Evolutionary conservation across 2,888 invertebrate genomes (phyloP), one percentile per base, ranked within the genome.

Genomic region (Epirrita christyi): DNA sequence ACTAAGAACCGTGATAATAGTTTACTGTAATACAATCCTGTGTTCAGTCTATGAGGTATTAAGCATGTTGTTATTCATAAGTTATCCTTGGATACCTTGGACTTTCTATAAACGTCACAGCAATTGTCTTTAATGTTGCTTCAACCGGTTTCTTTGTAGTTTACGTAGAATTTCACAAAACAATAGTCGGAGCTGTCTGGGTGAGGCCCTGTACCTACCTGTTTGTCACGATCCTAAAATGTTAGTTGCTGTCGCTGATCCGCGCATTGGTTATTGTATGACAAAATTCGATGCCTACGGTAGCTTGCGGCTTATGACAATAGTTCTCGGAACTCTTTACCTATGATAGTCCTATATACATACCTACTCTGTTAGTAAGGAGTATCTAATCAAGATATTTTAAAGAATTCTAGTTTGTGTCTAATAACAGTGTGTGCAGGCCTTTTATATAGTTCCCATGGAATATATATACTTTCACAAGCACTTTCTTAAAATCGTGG

Each of bases 21-120:
- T 3, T 4, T 21, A 21, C 21, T n/a, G n/a, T n/a, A n/a, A n/a
- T n/a, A 21, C 21, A 21, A 21, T 21, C 21, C 48, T 43, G 49
- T 36, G 10, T 21, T 32, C 34, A 56, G 41, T 40, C 40, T 45
- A n/a, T n/a, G n/a, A 43, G 21, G 32, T 27, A 32, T 40, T 27
- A 49, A n/a, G 37, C 49, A 49, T 55, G 56, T 62, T 68, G 61
- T 75, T 67, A 64, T 67, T n/a, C 69, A 65, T 72, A 76, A n/a
- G n/a, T n/a, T n/a, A 73, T 74, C 71, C 68, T 71, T 71, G 68
- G 67, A 64, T 64, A 71, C 70, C 68, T 71, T 72, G 71, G 69
- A 63, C 64, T 76, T 73, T 78, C 72, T 71, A 65, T 54, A 58
- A 60, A 51, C 66, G 67, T 67, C 62, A 60, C 57, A 49, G 15